Percentiles rank a stretch among this genome's conserved stretches.
phyloP scores from a whole-genome alignment of 2,113 vertebrate genomes.

The Bucco capensis region DNA sequence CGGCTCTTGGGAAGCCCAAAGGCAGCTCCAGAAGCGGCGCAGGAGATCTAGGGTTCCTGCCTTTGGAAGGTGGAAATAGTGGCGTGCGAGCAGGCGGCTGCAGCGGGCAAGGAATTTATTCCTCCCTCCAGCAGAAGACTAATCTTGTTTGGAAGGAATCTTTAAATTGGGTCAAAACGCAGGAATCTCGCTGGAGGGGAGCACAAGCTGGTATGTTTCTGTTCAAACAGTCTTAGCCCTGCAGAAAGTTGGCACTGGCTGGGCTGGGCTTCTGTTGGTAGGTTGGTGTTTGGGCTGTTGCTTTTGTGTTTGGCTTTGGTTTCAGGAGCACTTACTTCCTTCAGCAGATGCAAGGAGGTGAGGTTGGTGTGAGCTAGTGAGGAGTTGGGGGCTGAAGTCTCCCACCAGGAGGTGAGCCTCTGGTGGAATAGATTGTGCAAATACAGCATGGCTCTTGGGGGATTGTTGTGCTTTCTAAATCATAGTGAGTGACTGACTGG shows the following conservation, averaged over 20 bases:
- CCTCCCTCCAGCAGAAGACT: not conserved
- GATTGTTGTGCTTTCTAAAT: not conserved
- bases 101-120: not conserved
- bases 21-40: not conserved
- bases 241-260: not conserved
- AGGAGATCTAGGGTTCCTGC: not conserved
- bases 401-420: not conserved
- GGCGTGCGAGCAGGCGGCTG: not conserved
- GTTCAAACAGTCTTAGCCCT: not conserved
- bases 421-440: not conserved
- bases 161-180: not conserved
- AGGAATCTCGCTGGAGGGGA: not conserved
- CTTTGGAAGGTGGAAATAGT: not conserved
- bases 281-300: not conserved
- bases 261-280: too few relatives aligned
- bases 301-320: not conserved
- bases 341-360: not conserved
- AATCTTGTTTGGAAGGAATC: not conserved
- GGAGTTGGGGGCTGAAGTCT: not conserved
- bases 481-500: rapidly evolving
- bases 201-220: not conserved
- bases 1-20: not conserved
- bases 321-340: not conserved
- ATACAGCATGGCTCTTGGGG: not conserved
- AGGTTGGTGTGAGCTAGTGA: not conserved